Evolutionary conservation across 2,113 vertebrate species (phyloP).

Genomic region (Tachysurus vachellii): DNA sequence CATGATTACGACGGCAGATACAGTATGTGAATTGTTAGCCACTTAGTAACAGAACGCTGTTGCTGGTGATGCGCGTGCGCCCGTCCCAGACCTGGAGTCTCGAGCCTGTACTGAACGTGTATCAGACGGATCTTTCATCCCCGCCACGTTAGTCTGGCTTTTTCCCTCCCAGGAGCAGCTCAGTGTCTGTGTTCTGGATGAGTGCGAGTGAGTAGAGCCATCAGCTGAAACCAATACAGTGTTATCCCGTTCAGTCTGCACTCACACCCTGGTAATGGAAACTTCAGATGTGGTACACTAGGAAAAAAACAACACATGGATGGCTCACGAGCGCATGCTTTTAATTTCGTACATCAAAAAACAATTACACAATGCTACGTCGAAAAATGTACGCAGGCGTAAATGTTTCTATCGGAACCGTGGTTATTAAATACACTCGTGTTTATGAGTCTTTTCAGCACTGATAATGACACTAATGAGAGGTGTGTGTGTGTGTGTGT

Average conservation of each 20-base stretch:
- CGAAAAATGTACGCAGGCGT: not conserved
- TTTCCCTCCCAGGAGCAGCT: conserved; percentile 37
- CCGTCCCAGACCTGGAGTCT: not conserved
- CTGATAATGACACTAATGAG: conserved; percentile 11
- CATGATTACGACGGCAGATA: conserved; percentile 72
- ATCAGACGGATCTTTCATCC: conserved; percentile 47
- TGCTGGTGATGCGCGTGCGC: conserved; percentile 17
- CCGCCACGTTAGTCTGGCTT: conserved; percentile 41
- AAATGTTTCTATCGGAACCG: conserved; percentile 26
- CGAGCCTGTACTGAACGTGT: conserved; percentile 16
- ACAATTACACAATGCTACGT: not conserved
- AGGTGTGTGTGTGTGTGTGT: conserved; percentile 5
- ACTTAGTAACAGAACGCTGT: conserved; percentile 57
- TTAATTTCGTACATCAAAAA: conserved; percentile 19
- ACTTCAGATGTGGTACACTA: conserved; percentile 45
- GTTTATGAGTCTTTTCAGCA: conserved; percentile 16
- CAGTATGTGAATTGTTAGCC: conserved; percentile 65
- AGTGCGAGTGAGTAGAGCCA: conserved; percentile 37
- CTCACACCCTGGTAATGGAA: conserved; percentile 51
- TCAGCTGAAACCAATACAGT: conserved; percentile 53
- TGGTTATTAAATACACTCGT: conserved; percentile 18
- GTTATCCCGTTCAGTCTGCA: conserved; percentile 43
- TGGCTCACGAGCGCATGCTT: conserved; percentile 3
- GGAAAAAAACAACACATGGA: conserved; percentile 25
- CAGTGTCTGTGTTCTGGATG: conserved; percentile 44